Evolutionary conservation across 2,113 vertebrate species (phyloP), one percentile per base, ranked within the genome.

Genomic region (Kryptolebias marmoratus): DNA sequence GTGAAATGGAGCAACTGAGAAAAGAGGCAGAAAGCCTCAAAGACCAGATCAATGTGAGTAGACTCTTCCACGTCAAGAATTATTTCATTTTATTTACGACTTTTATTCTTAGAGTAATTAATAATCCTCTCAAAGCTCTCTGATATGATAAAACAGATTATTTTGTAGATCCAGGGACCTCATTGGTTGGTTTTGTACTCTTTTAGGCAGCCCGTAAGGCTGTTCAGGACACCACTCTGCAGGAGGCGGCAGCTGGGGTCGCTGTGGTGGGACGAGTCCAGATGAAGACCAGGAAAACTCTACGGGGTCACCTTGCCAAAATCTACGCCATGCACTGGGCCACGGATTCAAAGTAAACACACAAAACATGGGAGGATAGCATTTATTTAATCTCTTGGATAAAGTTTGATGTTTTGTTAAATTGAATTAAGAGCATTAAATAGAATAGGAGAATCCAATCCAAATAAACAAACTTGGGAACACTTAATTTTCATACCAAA

Each of bases 251-350:
- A 36, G 93, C 93, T 0, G 91, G 93, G 55, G 68, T 95, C 47
- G 89, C 94, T 9, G 92, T 95, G 1, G 94, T 95, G 32, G 95
- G 94, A 3, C 95, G 96, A 15, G 95, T 98, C 54, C 97, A 98
- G 90, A 83, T 99, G 93, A 94, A 97, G 75, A 96, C 96, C 45
- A 95, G 96, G 73, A 94, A 97, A 85, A 99, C 97, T 0, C 83
- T 99, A 59, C 92, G 97, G 79, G 97, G 97, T 65, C 97, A 99
- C 85, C 93, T 98, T 84, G 95, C 96, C 84, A 99, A 99, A 94
- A 97, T 99, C 93, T 99, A 99, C 0, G 97, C 97, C 49, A 95
- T 98, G 96, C 97, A 99, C 92, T 98, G 97, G 97, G 89, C 91
- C 74, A 94, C 95, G 0, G 97, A 98, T 81, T 95, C 96, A 77